Percentiles rank a stretch among this genome's conserved stretches.
phyloP scores from a whole-genome alignment of 2,888 invertebrate species.

The Oligia strigilis region DNA sequence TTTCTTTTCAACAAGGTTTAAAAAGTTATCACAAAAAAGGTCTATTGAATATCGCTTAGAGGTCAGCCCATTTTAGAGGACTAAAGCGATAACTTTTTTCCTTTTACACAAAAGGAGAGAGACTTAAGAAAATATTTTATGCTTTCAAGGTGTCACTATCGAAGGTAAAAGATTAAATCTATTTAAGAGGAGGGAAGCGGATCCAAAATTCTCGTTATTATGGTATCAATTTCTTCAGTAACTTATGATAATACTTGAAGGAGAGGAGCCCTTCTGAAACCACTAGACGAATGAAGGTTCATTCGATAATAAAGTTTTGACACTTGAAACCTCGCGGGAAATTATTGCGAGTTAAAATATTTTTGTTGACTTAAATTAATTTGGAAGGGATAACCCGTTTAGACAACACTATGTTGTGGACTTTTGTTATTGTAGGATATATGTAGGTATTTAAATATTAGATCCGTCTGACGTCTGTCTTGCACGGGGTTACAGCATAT shows the following conservation, averaged over 20 bases:
- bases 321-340: slow-evolving; percentile 63
- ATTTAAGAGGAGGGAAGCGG: slow-evolving; percentile 42
- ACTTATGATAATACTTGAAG: slow-evolving; percentile 61
- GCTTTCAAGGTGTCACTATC: slow-evolving; percentile 42
- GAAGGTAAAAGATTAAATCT: slow-evolving; percentile 61
- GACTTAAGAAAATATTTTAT: slow-evolving; percentile 56
- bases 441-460: neutral
- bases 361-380: slow-evolving; percentile 63
- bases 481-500: neutral
- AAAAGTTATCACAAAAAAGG: slow-evolving; percentile 63
- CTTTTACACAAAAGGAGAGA: slow-evolving; percentile 44
- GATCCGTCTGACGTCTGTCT: neutral
- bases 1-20: slow-evolving; percentile 61
- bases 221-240: slow-evolving; percentile 60
- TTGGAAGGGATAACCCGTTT: slow-evolving; percentile 55
- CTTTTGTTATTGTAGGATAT: neutral
- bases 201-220: slow-evolving; percentile 51
- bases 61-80: slow-evolving; percentile 57
- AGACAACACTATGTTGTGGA: slow-evolving; percentile 23
- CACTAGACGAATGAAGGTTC: slow-evolving; percentile 53
- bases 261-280: slow-evolving; percentile 41
- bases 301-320: slow-evolving; percentile 64
- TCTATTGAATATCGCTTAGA: slow-evolving; percentile 61
- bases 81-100: slow-evolving; percentile 55
- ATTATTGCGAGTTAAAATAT: slow-evolving; percentile 62